phyloP scores from a whole-genome alignment of 2,888 invertebrate genomes.

The Cryptosula pallasiana region DNA sequence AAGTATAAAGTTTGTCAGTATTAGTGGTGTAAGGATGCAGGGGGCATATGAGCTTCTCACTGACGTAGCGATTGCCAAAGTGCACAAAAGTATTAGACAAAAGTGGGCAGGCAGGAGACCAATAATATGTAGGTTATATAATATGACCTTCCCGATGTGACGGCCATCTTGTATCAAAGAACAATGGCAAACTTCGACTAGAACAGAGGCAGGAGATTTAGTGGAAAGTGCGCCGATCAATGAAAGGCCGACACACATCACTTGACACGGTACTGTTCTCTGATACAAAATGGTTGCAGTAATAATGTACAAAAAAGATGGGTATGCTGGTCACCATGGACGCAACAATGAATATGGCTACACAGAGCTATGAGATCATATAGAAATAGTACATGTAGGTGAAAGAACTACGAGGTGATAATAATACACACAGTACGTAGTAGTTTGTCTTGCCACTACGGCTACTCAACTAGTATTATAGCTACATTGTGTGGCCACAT shows the following conservation, averaged over 20 bases:
- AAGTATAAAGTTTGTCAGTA: neutral
- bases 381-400: neutral
- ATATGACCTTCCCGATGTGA: too few relatives aligned
- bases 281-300: constrained; percentile 1
- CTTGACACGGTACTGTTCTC: neutral
- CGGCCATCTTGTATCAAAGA: constrained; percentile 20
- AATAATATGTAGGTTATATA: too few relatives aligned
- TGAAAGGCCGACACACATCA: neutral
- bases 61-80: constrained; percentile 4
- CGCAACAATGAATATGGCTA: neutral
- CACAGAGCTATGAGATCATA: neutral
- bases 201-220: constrained; percentile 14
- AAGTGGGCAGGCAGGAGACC: neutral
- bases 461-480: too few relatives aligned
- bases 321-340: neutral
- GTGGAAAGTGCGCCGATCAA: too few relatives aligned
- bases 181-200: neutral
- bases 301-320: neutral
- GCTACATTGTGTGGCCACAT: too few relatives aligned
- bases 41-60: too few relatives aligned
- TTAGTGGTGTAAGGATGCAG: neutral
- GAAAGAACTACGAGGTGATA: too few relatives aligned
- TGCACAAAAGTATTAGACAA: constrained; percentile 11
- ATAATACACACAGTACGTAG: too few relatives aligned
- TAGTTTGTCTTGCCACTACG: too few relatives aligned